These are phyloP conservation scores for Dusona sp. DNA, from an alignment of 2,888 invertebrate species.

Conservation along the genomic window DNA sequence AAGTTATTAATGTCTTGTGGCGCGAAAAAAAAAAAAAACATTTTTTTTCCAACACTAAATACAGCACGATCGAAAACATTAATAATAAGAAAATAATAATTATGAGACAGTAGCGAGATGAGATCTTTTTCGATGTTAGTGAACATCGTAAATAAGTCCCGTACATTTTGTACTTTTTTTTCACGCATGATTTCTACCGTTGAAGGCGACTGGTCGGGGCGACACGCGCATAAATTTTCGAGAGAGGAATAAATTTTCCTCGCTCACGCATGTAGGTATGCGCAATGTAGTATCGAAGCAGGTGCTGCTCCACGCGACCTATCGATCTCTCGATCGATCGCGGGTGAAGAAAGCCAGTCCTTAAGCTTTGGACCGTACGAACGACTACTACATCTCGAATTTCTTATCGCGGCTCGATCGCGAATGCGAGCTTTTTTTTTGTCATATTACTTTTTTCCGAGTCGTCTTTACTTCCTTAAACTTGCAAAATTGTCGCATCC, in stretches of 20 bases:
- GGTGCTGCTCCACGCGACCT: conserved; percentile 57
- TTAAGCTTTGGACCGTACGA: conserved; percentile 48
- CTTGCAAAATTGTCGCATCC: not conserved
- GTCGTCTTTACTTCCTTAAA: not conserved
- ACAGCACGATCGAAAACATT: not conserved
- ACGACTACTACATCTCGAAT: conserved; percentile 32
- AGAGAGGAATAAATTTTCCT: conserved; percentile 50
- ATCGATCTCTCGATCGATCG: conserved; percentile 61
- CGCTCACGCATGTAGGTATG: conserved; percentile 30
- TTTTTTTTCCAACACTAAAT: too few relatives aligned
- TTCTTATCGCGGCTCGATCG: conserved; percentile 48
- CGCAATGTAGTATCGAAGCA: conserved; percentile 47
- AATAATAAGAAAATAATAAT: not conserved
- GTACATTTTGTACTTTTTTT: not conserved
- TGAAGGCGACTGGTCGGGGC: conserved; percentile 35
- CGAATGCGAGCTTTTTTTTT: conserved; percentile 37
- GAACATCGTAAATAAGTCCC: conserved; percentile 10
- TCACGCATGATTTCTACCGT: conserved; percentile 10
- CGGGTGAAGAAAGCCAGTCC: conserved; percentile 19
- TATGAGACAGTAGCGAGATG: not conserved
- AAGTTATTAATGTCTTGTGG: not conserved
- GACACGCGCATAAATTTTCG: conserved; percentile 55
- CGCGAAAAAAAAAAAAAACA: not conserved
- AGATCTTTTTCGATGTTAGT: conserved; percentile 4
- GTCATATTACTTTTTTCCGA: not conserved